A percentile compares a stretch with the other conserved stretches of the same genome.
Evolutionary conservation across 2,113 vertebrate species (phyloP).

Genomic region (Callipepla californica): DNA sequence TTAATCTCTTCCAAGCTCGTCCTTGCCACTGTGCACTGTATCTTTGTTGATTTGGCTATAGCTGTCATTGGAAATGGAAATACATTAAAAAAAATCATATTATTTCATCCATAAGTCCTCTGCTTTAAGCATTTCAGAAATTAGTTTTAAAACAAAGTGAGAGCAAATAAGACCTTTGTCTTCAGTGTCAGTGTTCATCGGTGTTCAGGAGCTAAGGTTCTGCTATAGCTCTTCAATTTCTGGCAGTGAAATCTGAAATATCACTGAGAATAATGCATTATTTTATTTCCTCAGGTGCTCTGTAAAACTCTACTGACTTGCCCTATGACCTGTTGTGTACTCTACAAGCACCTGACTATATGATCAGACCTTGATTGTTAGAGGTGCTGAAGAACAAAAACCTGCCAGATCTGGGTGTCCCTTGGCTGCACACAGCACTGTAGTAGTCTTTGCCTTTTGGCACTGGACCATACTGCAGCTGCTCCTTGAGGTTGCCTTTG

Average conservation of each 20-base stretch:
- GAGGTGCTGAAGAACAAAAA: conserved; percentile 24
- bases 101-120: too few relatives aligned
- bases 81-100: too few relatives aligned
- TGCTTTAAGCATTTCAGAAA: not conserved
- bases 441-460: not conserved
- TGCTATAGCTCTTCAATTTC: not conserved
- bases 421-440: not conserved
- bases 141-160: not conserved
- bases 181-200: not conserved
- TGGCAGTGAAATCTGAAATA: not conserved
- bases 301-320: not conserved
- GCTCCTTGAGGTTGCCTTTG: conserved; percentile 20
- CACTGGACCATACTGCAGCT: not conserved
- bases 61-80: not conserved
- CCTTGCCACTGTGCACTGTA: not conserved
- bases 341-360: not conserved
- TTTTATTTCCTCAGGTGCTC: not conserved
- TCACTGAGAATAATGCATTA: not conserved
- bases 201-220: not conserved
- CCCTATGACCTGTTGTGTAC: not conserved
- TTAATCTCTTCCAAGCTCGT: not conserved
- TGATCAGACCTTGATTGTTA: not conserved
- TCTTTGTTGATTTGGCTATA: not conserved
- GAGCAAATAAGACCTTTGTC: not conserved
- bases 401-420: not conserved